Percentiles rank a stretch among this genome's conserved stretches.
These are phyloP conservation scores for Cephalopachus bancanus DNA, from an alignment of 2,797 vertebrate species.

Conservation along the genomic window DNA sequence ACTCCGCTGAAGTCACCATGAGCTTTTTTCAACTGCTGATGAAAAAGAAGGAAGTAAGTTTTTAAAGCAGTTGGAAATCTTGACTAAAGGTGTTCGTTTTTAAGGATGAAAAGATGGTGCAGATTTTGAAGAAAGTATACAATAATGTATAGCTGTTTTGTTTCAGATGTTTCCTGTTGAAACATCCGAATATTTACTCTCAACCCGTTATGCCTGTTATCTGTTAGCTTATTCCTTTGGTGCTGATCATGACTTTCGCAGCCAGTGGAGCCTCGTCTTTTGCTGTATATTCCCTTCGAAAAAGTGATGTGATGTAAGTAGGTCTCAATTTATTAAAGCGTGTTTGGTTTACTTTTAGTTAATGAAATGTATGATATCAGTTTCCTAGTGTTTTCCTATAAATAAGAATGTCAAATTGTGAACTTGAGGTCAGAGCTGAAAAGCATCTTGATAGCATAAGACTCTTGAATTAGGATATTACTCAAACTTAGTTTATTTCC, in stretches of 20 bases:
- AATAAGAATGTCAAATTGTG: not conserved
- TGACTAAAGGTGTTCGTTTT: not conserved
- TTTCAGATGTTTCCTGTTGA: not conserved
- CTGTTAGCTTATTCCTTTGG: conserved; percentile 93
- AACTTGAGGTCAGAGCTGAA: not conserved
- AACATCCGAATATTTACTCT: not conserved
- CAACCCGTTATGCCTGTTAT: conserved; percentile 38
- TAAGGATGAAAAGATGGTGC: not conserved
- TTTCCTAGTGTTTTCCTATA: not conserved
- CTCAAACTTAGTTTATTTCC: not conserved
- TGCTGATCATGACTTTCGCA: conserved; percentile 87
- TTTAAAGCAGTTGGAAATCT: not conserved
- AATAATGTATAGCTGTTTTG: not conserved
- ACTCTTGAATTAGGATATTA: not conserved
- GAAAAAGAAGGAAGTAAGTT: conserved; percentile 92
- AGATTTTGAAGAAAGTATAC: not conserved
- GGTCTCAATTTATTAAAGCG: not conserved
- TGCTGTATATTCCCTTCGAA: conserved; percentile 90
- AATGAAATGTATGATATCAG: not conserved
- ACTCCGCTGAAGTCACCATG: conserved; percentile 36
- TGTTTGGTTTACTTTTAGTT: not conserved
- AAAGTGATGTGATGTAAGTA: conserved; percentile 94
- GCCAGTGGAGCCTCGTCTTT: conserved; percentile 87
- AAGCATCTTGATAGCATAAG: not conserved
- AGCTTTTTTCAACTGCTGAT: conserved; percentile 89